Conservation (phyloP, 2,113 vertebrate genomes). For the Nothobranchius kuhntae region DNA sequence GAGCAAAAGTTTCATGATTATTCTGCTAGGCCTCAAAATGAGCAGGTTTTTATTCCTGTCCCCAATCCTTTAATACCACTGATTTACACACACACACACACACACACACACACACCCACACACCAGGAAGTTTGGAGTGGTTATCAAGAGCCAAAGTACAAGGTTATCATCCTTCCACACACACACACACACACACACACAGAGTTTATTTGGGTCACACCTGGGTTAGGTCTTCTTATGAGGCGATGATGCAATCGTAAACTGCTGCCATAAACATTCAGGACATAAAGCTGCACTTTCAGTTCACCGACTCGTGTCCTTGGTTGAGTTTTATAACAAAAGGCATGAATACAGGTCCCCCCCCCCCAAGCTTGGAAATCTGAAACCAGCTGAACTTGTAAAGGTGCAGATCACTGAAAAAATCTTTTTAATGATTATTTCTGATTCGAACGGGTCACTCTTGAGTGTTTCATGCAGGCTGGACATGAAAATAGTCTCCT, state of each 20-base stretch:
- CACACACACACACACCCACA: conserved; percentile 47
- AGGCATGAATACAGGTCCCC: neutral
- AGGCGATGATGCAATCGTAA: neutral
- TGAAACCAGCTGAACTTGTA: no score
- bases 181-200: conserved; percentile 22
- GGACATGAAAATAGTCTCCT: no score
- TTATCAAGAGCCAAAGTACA: conserved; percentile 71
- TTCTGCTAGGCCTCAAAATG: conserved; percentile 13
- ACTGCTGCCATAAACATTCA: conserved; percentile 15
- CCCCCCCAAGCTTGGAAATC: no score
- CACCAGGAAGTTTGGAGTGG: conserved; percentile 53
- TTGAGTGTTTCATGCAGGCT: no score
- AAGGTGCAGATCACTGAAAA: no score
- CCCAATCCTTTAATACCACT: conserved; percentile 51
- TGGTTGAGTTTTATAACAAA: conserved; percentile 34
- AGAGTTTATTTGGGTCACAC: conserved; percentile 34
- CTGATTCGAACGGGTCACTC: no score
- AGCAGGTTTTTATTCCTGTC: conserved; percentile 27
- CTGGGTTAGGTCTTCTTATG: conserved; percentile 12
- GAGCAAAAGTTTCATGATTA: no score
- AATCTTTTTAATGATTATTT: no score
- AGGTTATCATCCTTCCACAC: conserved; percentile 45
- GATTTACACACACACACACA: conserved; percentile 52
- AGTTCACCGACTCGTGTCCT: neutral
- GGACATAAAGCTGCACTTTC: neutral